Conservation (phyloP, 2,888 invertebrate genomes). For the Creontiades dilutus region DNA sequence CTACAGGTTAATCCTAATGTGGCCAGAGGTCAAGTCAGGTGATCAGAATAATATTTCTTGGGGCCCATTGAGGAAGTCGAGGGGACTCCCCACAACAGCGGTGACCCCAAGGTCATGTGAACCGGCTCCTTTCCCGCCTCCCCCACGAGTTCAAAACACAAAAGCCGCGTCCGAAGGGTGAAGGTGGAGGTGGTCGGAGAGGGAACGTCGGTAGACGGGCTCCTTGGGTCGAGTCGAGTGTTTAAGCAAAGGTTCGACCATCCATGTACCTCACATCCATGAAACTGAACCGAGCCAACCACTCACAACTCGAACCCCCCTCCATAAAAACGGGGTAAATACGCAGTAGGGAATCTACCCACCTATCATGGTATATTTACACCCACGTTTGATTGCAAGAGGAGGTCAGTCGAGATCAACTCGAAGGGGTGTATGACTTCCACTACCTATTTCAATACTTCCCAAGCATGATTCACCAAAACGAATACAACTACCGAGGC, state of each 20-base stretch:
- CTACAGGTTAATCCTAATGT: conserved; percentile 8
- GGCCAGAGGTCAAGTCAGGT: conserved; percentile 7
- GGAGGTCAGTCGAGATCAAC: too few relatives aligned
- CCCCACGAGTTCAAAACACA: conserved; percentile 40
- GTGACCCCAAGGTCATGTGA: conserved; percentile 68
- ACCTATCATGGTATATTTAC: too few relatives aligned
- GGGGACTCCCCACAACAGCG: conserved; percentile 2
- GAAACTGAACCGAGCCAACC: neutral
- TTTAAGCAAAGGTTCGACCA: conserved; percentile 6
- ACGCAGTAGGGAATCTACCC: too few relatives aligned
- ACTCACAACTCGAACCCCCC: neutral
- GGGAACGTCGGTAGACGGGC: neutral
- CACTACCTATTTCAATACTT: too few relatives aligned
- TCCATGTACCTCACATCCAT: neutral
- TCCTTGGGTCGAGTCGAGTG: neutral
- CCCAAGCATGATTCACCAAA: too few relatives aligned
- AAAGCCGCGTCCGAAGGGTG: conserved; percentile 11
- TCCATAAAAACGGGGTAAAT: too few relatives aligned
- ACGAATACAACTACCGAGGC: too few relatives aligned
- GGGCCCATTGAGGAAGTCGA: conserved; percentile 14
- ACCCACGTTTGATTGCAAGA: too few relatives aligned
- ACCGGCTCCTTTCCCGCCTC: conserved; percentile 58
- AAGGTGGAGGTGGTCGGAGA: neutral
- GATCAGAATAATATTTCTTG: conserved; percentile 32
- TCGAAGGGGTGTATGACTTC: too few relatives aligned